Base-by-base conservation (phyloP, 2,797 vertebrate genomes). In the Aeoliscus strigatus region DNA sequence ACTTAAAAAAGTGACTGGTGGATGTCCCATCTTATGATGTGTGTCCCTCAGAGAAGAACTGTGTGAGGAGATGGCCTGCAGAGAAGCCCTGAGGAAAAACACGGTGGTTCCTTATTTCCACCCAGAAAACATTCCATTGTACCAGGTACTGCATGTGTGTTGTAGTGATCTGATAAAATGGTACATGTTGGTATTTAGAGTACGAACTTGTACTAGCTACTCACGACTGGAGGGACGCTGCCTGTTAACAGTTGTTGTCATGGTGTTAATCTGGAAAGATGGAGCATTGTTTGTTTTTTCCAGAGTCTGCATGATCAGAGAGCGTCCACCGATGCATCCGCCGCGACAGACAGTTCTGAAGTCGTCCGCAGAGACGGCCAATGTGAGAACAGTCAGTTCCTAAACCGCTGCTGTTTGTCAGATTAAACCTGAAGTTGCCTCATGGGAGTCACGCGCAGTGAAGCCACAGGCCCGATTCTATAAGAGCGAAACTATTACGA, bases 91-190 rank as follows among this genome's bases (percentile, higher is more conserved):
- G 33, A 88, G 51, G 73, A 85, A 68, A 37, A 84, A 44, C 49
- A 42, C 27, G 13, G n/a, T 90, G 53, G 75, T 86, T 44, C 86
- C 90, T 0, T 96, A 90, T 73, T 94, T 94, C 77, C 66, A 75
- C 51, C 88, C 86, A 11, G 90, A 94, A 67, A 70, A 90, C n/a
- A 4, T 78, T 58, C 44, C 65, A 7, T 29, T 77, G 11, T 49
- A 63, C 21, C 56, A 74, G 72, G 81, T 80, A 65, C 18, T 23
- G 30, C 32, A 3, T 21, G 3, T 21, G 3, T 21, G 6, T n/a
- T n/a, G n/a, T n/a, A n/a, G n/a, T n/a, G n/a, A n/a, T n/a, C n/a
- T n/a, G n/a, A n/a, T n/a, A 21, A 6, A 21, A 6, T 21, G 18
- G 6, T 21, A 21, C 18, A 13, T 13, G 6, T 29, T 29, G 27